phyloP scores from a whole-genome alignment of 2,113 vertebrate species.

The Proterorhinus semilunaris region DNA sequence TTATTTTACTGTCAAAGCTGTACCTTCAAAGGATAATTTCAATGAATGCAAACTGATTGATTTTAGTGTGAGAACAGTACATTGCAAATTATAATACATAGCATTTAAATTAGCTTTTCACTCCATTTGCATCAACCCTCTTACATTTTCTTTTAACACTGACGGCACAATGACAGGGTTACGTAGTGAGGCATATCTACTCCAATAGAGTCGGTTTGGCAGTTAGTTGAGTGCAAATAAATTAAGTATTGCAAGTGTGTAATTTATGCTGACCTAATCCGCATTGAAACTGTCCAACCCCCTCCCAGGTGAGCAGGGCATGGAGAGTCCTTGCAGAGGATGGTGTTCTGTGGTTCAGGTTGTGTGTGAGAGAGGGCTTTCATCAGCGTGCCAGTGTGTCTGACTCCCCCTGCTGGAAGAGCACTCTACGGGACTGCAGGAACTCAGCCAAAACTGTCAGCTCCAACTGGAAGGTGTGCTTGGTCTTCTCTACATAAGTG shows the following conservation, averaged over 20 bases:
- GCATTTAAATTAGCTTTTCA: neutral
- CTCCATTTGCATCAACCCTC: neutral
- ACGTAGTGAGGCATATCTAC: conserved; percentile 10
- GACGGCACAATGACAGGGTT: conserved; percentile 10
- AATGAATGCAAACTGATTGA: no score
- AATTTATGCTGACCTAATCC: conserved; percentile 55
- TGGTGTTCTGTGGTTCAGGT: conserved; percentile 85
- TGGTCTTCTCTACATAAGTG: neutral
- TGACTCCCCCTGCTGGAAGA: conserved; percentile 89
- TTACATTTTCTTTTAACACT: neutral
- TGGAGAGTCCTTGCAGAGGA: conserved; percentile 94
- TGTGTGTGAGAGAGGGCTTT: conserved; percentile 87
- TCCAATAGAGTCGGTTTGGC: conserved; percentile 26
- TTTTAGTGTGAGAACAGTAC: neutral
- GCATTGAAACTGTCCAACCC: conserved; percentile 11
- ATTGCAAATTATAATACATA: neutral
- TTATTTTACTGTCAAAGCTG: neutral
- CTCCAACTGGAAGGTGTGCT: conserved; percentile 93
- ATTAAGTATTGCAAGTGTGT: conserved; percentile 34
- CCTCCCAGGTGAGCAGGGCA: conserved; percentile 87
- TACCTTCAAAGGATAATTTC: neutral
- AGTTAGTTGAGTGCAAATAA: conserved; percentile 32
- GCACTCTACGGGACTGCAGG: conserved; percentile 82
- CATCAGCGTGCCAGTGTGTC: conserved; percentile 78
- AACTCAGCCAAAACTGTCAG: conserved; percentile 79